Evolutionary conservation across 2,888 invertebrate genomes (phyloP).

Genomic region (Eupeodes latifasciatus): DNA sequence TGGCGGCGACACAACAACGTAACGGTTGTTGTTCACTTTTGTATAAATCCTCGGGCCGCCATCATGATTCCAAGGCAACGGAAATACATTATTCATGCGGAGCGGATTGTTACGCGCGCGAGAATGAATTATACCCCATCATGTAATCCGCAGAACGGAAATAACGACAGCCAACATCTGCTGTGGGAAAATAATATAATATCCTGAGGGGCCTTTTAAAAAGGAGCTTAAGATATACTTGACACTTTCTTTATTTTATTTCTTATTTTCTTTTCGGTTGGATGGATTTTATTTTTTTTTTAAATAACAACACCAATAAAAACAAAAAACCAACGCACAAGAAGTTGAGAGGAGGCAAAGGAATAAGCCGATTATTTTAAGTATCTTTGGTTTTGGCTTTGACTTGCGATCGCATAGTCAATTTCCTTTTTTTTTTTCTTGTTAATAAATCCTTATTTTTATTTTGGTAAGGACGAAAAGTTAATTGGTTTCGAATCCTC

Average conservation of each 20-base stretch:
- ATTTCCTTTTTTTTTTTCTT: not conserved
- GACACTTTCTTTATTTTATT: conserved; percentile 23
- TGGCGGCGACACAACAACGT: not conserved
- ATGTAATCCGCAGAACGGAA: conserved; percentile 56
- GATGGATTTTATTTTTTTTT: not conserved
- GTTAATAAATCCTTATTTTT: not conserved
- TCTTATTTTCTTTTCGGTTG: not conserved
- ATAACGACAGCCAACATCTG: conserved; percentile 43
- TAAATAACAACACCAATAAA: not conserved
- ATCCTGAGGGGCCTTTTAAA: conserved; percentile 26
- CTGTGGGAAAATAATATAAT: conserved; percentile 33
- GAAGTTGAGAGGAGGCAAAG: not conserved
- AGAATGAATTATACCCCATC: conserved; percentile 53
- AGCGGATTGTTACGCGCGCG: conserved; percentile 54
- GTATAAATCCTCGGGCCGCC: conserved; percentile 50
- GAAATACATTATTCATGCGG: conserved; percentile 64
- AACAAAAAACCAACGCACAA: not conserved
- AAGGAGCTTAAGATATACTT: conserved; percentile 47
- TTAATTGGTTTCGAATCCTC: not conserved
- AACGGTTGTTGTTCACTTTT: conserved; percentile 62
- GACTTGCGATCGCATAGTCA: not conserved
- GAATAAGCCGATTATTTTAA: conserved; percentile 53
- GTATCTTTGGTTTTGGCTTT: not conserved
- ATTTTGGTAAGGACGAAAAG: not conserved
- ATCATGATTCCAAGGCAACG: not conserved